Evolutionary conservation across 53 echinoderm and acorn worm species (phyloP).

Genomic region (Zoroaster sp.): DNA sequence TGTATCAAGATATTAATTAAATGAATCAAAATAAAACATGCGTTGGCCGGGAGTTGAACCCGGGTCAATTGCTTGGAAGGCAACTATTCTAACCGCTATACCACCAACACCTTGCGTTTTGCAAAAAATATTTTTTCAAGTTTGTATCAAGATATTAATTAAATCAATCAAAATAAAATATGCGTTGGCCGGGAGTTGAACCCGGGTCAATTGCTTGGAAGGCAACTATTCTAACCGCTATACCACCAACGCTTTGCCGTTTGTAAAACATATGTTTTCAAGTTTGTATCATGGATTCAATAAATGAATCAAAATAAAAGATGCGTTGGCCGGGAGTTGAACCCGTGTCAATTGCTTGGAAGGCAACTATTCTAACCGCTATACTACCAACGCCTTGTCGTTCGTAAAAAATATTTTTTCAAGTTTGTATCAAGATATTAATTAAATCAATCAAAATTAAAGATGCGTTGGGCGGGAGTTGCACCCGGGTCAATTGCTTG

Average conservation of each 20-base stretch:
- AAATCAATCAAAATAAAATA: not conserved
- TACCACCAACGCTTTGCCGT: not conserved
- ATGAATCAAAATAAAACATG: not conserved
- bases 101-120: not conserved
- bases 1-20: not conserved
- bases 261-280: not conserved
- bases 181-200: not conserved
- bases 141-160: not conserved
- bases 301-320: not conserved
- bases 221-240: not conserved
- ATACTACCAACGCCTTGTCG: not conserved
- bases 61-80: not conserved
- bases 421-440: not conserved
- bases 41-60: not conserved
- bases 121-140: not conserved
- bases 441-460: not conserved
- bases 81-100: not conserved
- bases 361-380: not conserved
- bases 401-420: not conserved
- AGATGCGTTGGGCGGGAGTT: not conserved
- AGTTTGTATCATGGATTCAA: not conserved
- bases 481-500: not conserved
- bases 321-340: not conserved
- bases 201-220: not conserved
- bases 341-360: not conserved